These are phyloP conservation scores for Elysia chlorotica DNA, from an alignment of 1,140 invertebrate species.

Conservation along the genomic window DNA sequence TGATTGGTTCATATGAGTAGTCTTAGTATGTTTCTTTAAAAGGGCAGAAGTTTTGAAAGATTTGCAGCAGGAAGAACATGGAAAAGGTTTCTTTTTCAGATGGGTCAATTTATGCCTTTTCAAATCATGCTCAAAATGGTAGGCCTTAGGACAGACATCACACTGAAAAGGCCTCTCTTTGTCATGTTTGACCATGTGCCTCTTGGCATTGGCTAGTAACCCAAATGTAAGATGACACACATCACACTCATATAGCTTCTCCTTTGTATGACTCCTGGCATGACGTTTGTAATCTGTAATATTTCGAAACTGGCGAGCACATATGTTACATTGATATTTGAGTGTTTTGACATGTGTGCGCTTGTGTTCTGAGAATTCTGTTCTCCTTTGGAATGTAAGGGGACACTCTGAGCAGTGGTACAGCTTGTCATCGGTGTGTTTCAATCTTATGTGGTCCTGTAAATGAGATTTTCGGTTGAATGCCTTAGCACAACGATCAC, in stretches of 20 bases:
- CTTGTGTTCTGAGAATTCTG: constrained; percentile 15
- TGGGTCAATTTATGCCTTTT: constrained; percentile 13
- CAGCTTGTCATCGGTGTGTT: constrained; percentile 16
- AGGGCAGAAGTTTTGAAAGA: constrained; percentile 9
- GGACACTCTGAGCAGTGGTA: constrained; percentile 15
- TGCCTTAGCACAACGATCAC: constrained; percentile 16
- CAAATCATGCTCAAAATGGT: constrained; percentile 13
- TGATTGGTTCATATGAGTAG: no score
- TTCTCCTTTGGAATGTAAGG: constrained; percentile 6
- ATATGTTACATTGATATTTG: constrained; percentile 19
- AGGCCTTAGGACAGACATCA: constrained; percentile 11
- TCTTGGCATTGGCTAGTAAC: constrained; percentile 15
- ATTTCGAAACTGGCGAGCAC: constrained; percentile 13
- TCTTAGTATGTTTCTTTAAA: no score
- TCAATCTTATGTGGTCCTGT: constrained; percentile 11
- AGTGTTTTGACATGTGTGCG: constrained; percentile 3
- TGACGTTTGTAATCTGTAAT: constrained; percentile 12
- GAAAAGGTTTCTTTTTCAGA: constrained; percentile 18
- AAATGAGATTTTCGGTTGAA: constrained; percentile 15
- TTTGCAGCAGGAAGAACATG: constrained; percentile 17
- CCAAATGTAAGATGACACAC: constrained; percentile 19
- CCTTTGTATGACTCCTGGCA: constrained; percentile 15
- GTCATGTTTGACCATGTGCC: constrained; percentile 13
- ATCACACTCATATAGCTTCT: constrained; percentile 20
- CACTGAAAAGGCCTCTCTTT: constrained; percentile 18